Evolutionary conservation across 2,797 vertebrate genomes (phyloP).

Genomic region (Lutjanus campechanus): DNA sequence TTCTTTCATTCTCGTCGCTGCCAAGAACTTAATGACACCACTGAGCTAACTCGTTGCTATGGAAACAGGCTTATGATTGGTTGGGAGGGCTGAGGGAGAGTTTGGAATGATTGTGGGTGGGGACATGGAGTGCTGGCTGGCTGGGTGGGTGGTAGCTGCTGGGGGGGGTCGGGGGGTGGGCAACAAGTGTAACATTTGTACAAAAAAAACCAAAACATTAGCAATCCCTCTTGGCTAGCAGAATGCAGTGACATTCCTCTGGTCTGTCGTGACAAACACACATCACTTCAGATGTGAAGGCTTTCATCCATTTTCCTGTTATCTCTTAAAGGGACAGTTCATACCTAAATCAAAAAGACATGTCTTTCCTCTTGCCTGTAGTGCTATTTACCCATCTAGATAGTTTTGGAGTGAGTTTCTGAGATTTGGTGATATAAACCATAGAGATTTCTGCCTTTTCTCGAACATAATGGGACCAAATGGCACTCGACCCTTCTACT

Average conservation of each 20-base stretch:
- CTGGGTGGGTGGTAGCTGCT: slow-evolving; percentile 33
- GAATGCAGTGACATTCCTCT: slow-evolving; percentile 55
- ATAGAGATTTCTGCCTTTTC: too few species aligned
- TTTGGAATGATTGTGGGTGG: slow-evolving; percentile 69
- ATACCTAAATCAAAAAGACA: too few species aligned
- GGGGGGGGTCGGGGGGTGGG: slow-evolving; percentile 25
- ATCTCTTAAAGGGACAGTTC: slow-evolving; percentile 3
- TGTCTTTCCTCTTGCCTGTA: too few species aligned
- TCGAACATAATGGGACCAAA: too few species aligned
- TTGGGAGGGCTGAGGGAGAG: slow-evolving; percentile 64
- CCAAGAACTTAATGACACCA: slow-evolving; percentile 83
- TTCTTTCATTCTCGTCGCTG: slow-evolving; percentile 78
- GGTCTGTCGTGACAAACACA: slow-evolving; percentile 29
- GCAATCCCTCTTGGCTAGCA: slow-evolving; percentile 37
- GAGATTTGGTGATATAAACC: too few species aligned
- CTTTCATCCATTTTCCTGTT: slow-evolving; percentile 27
- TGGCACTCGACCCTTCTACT: too few species aligned
- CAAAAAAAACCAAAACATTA: slow-evolving; percentile 18
- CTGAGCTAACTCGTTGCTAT: slow-evolving; percentile 79
- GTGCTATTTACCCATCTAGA: too few species aligned
- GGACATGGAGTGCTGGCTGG: slow-evolving; percentile 51
- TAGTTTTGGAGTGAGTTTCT: too few species aligned
- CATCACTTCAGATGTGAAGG: slow-evolving; percentile 30
- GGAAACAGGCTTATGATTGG: slow-evolving; percentile 81
- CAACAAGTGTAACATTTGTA: slow-evolving; percentile 57